Conservation (phyloP, 1,140 invertebrate genomes). For the Pseudomyrmex cubaensis region DNA sequence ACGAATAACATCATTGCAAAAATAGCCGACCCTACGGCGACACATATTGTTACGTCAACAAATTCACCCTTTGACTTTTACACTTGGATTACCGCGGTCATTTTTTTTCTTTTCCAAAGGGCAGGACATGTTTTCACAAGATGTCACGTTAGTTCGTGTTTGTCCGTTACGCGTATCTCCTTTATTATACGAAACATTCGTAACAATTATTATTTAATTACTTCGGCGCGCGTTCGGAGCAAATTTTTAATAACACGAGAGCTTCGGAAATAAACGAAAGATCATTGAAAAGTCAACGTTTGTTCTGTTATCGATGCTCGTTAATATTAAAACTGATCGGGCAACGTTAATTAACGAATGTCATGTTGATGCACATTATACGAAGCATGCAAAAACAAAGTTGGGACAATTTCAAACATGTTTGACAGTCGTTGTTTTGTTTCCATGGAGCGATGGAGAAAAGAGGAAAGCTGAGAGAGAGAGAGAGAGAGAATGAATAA, state of each 20-base stretch:
- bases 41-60: constrained; percentile 49
- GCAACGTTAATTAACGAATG: constrained; percentile 51
- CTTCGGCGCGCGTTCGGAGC: neutral
- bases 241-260: constrained; percentile 14
- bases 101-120: neutral
- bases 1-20: constrained; percentile 57
- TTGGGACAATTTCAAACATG: constrained; percentile 46
- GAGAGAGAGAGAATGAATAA: constrained; percentile 18
- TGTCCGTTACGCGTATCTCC: too few relatives aligned
- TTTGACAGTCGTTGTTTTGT: constrained; percentile 46
- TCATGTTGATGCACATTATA: constrained; percentile 34
- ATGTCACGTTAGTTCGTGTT: too few relatives aligned
- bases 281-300: constrained; percentile 43
- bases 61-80: constrained; percentile 52
- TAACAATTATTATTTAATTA: constrained; percentile 28
- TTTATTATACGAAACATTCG: too few relatives aligned
- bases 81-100: constrained; percentile 25
- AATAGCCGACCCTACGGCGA: constrained; percentile 30
- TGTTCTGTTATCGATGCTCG: constrained; percentile 30
- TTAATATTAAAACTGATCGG: constrained; percentile 51
- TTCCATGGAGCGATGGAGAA: neutral
- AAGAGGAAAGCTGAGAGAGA: too few relatives aligned
- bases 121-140: neutral
- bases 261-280: constrained; percentile 28
- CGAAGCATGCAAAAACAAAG: constrained; percentile 33